Base-by-base conservation (phyloP, 2,888 invertebrate genomes). In the Cheilosia scutellata region DNA sequence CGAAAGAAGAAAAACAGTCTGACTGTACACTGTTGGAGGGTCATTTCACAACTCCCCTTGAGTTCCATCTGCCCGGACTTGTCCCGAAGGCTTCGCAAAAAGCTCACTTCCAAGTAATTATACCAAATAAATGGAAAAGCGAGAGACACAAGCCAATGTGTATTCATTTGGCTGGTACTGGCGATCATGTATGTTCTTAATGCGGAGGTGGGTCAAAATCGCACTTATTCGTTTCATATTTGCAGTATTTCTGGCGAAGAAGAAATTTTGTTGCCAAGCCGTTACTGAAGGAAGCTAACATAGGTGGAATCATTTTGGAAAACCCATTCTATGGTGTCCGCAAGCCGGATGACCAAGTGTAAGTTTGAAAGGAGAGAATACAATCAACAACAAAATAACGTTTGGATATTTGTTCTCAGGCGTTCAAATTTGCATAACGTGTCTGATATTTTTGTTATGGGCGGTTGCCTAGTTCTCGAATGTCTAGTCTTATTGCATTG, bases 381-480 rank as follows among this genome's bases (percentile, higher is more conserved):
- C 20, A 20, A 20, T 20, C 20, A 20, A 20, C 20, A 20, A 31
- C 1, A 55, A 20, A 68, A 42, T 68, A 42, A 68, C 2, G 5
- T 40, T 78, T 5, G n/a, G 11, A 66, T 68, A 13, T 62, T 75
- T 29, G 5, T 11, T 88, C 88, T 55, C 82, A 97, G 97, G 80
- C 96, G 98, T 42, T 99, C 98, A 1, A 96, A 96, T 89, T 94
- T 99, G 65, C 96, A 97, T 91, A 97, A 99, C 93, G 99, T 99
- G 4, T 97, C 98, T 25, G 99, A 99, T 92, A 96, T 99, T 91
- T 99, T 99, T 94, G 97, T 99, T 88, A 99, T 99, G 99, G 99
- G 99, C 76, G 99, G 98, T 53, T 98, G 98, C 90, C 93, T 99
- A 79, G 97, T 99, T 87, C 94, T 99, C 89, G 99, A 99, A 93